These are phyloP conservation scores for Leptocoma aspasia DNA, from an alignment of 2,113 vertebrate species.

Conservation along the genomic window DNA sequence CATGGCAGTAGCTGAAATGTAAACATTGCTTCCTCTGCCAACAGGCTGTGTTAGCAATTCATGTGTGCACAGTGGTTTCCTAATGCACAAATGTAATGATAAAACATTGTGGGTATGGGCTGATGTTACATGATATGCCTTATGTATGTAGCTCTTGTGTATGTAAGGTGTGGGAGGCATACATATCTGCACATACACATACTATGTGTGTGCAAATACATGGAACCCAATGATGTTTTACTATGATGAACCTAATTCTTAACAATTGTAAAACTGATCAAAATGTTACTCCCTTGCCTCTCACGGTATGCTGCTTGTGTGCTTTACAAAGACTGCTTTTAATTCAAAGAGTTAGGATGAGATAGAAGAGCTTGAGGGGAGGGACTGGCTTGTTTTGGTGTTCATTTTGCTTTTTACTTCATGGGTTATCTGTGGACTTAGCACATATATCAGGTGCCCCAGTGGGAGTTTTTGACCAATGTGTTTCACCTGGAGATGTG, in stretches of 20 bases:
- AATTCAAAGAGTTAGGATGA: neutral
- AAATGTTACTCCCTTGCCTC: neutral
- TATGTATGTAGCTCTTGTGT: neutral
- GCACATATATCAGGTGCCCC: neutral
- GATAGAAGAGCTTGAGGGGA: neutral
- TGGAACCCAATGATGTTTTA: neutral
- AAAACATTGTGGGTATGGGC: neutral
- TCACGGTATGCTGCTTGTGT: neutral
- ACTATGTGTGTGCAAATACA: neutral
- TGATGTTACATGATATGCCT: neutral
- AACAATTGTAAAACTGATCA: neutral
- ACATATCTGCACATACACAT: neutral
- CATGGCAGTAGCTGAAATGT: neutral
- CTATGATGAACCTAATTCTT: neutral
- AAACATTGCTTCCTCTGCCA: neutral
- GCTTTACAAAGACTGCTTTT: neutral
- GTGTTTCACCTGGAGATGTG: neutral
- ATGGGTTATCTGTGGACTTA: neutral
- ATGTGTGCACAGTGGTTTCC: neutral
- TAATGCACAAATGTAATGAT: neutral
- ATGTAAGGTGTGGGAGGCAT: neutral
- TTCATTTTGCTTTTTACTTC: neutral
- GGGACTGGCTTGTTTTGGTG: neutral
- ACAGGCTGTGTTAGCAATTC: neutral
- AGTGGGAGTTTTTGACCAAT: neutral